Conservation (phyloP, 2,888 invertebrate species). For the Drosophila kambysellisi region DNA sequence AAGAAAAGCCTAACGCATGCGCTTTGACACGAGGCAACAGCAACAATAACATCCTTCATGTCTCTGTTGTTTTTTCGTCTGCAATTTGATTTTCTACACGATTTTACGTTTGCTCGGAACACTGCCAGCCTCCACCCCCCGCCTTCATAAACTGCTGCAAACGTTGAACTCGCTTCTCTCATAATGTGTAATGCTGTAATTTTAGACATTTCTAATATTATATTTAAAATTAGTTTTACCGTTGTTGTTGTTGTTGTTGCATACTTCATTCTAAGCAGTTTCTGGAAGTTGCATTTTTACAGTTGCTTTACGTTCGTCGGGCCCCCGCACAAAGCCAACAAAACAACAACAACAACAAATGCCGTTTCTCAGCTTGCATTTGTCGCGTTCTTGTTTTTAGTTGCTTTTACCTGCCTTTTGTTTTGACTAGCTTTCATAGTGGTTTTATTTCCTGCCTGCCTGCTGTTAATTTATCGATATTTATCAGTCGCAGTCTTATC, state of each 20-base stretch:
- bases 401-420: slow-evolving; percentile 55
- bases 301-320: slow-evolving; percentile 63
- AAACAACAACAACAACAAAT: slow-evolving; percentile 13
- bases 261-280: slow-evolving; percentile 46
- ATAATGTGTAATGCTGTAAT: slow-evolving; percentile 44
- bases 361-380: slow-evolving; percentile 7
- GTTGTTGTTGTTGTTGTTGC: slow-evolving; percentile 31
- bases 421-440: slow-evolving; percentile 52
- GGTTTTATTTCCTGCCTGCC: slow-evolving; percentile 48
- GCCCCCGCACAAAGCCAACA: slow-evolving; percentile 44
- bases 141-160: slow-evolving; percentile 73
- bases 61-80: slow-evolving; percentile 56
- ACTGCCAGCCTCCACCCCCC: slow-evolving; percentile 14
- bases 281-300: slow-evolving; percentile 67
- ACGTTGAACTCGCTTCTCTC: slow-evolving; percentile 50
- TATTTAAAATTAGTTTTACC: slow-evolving; percentile 69
- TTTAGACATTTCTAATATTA: slow-evolving; percentile 60
- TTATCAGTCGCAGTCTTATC: slow-evolving; percentile 62
- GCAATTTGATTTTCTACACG: slow-evolving; percentile 72
- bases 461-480: slow-evolving; percentile 65
- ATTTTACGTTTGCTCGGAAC: slow-evolving; percentile 52
- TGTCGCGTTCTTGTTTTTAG: slow-evolving; percentile 27
- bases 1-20: slow-evolving; percentile 64
- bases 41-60: slow-evolving; percentile 40
- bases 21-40: slow-evolving; percentile 59